Percentiles rank a stretch among this genome's conserved stretches.
Evolutionary conservation across 2,888 invertebrate species (phyloP).

Genomic region (Sphaerophoria taeniata): DNA sequence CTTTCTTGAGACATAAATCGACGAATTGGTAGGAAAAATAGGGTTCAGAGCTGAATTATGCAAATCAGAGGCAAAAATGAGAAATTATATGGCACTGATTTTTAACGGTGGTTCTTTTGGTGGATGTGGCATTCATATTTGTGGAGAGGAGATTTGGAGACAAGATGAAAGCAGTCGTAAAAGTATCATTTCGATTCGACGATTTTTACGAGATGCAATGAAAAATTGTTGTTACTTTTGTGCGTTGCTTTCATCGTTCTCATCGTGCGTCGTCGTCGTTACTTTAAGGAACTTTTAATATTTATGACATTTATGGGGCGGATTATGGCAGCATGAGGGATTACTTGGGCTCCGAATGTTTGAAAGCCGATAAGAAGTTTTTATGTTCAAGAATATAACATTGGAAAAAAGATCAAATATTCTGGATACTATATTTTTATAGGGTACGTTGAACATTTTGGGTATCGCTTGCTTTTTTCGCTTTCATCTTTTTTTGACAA

Average conservation of each 20-base stretch:
- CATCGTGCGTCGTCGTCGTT: neutral
- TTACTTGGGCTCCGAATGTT: too few species aligned
- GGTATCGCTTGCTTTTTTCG: too few species aligned
- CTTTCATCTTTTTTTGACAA: too few species aligned
- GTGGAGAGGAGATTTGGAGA: neutral
- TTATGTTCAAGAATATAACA: too few species aligned
- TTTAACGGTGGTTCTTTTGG: neutral
- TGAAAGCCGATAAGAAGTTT: too few species aligned
- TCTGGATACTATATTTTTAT: too few species aligned
- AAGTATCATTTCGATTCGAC: slow-evolving; percentile 48
- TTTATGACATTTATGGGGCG: too few species aligned
- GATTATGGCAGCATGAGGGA: too few species aligned
- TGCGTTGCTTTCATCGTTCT: neutral
- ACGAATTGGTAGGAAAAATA: slow-evolving; percentile 12
- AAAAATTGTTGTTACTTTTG: slow-evolving; percentile 14
- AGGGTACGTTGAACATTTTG: too few species aligned
- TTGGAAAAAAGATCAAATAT: too few species aligned
- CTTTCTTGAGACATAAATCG: slow-evolving; percentile 34
- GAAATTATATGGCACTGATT: neutral
- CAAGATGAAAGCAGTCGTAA: neutral
- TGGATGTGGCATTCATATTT: neutral
- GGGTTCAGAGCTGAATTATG: slow-evolving; percentile 41
- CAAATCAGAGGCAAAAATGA: slow-evolving; percentile 33
- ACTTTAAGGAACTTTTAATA: too few species aligned
- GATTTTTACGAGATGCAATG: slow-evolving; percentile 60